Conservation (phyloP, 2,113 vertebrate genomes). For the Cranoglanis bouderius region DNA sequence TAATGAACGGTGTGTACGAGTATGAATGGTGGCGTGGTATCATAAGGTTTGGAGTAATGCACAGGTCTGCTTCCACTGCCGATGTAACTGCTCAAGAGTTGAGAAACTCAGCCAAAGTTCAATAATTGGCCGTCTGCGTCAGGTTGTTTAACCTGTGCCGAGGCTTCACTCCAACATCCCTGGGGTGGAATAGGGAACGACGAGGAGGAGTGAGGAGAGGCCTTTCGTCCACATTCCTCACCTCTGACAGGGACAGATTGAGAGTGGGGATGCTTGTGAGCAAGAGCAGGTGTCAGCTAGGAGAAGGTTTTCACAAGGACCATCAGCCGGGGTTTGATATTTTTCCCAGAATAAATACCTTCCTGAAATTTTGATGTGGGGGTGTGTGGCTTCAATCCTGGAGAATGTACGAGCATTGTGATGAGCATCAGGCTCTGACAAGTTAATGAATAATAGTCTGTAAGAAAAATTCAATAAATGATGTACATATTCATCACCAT, state of each 20-base stretch:
- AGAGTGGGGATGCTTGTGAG: background rate
- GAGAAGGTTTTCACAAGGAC: background rate
- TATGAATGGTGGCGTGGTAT: background rate
- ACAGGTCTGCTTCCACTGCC: background rate
- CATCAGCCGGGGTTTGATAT: too few relatives aligned
- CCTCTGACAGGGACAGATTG: constrained; percentile 24
- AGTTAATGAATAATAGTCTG: constrained; percentile 22
- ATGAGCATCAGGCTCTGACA: background rate
- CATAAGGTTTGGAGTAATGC: background rate
- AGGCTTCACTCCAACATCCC: background rate
- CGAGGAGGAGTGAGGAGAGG: background rate
- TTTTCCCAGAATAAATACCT: background rate
- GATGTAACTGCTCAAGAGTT: background rate
- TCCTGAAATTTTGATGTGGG: background rate
- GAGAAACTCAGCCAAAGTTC: background rate
- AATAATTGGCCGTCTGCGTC: background rate
- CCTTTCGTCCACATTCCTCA: constrained; percentile 35
- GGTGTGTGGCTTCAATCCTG: background rate
- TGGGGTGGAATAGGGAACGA: background rate
- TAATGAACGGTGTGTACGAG: background rate
- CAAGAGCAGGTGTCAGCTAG: constrained; percentile 7
- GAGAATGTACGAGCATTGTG: background rate
- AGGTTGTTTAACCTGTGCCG: background rate
- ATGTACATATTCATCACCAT: constrained; percentile 22
- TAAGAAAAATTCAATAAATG: constrained; percentile 28